A percentile compares a stretch with the other conserved stretches of the same genome.
Evolutionary conservation across 2,797 vertebrate genomes (phyloP).

Genomic region (Cryptoblepharus egeriae): DNA sequence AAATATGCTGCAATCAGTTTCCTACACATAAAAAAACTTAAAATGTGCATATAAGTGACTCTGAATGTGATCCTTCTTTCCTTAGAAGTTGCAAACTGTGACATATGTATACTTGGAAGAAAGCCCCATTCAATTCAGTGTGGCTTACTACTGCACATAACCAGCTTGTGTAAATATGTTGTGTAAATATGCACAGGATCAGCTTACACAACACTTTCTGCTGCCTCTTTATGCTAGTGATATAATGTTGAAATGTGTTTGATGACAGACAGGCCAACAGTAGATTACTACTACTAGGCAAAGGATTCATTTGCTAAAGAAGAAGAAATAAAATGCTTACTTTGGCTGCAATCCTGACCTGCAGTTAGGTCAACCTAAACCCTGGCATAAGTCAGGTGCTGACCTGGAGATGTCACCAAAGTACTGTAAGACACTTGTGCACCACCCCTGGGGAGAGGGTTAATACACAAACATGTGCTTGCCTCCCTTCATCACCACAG

Average conservation of each 20-base stretch:
- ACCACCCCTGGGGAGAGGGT: no score
- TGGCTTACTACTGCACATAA: no score
- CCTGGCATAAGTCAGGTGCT: no score
- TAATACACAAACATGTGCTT: no score
- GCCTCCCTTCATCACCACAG: no score
- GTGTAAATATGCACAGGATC: not conserved
- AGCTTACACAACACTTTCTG: not conserved
- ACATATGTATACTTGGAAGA: not conserved
- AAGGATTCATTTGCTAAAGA: not conserved
- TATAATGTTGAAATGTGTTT: not conserved
- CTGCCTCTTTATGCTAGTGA: not conserved
- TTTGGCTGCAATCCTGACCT: no score
- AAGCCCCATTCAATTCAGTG: not conserved
- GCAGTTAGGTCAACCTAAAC: no score
- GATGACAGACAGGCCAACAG: not conserved
- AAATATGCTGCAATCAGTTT: not conserved
- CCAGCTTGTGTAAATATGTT: no score
- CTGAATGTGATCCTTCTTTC: not conserved
- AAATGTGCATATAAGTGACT: not conserved
- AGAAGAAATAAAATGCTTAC: not conserved
- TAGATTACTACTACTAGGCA: constrained; percentile 15
- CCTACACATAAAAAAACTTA: not conserved
- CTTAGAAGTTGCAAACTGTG: not conserved
- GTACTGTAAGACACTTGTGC: no score
- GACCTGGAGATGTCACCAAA: no score